These are phyloP conservation scores for Cyclophora albipunctata DNA, from an alignment of 2,888 invertebrate species.

Conservation along the genomic window DNA sequence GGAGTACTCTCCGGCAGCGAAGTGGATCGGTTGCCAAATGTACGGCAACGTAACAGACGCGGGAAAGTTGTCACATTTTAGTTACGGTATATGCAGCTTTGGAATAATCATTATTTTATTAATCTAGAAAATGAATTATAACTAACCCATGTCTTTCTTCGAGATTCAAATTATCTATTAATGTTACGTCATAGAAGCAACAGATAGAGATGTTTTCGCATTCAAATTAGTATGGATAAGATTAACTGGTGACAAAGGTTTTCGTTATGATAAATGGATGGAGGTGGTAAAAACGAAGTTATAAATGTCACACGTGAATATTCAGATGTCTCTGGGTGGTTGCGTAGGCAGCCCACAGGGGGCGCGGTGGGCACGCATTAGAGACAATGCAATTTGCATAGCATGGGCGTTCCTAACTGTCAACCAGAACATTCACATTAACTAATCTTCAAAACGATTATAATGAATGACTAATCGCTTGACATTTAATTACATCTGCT, in stretches of 20 bases:
- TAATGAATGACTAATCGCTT: conserved; percentile 54
- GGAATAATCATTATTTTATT: no score
- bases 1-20: conserved; percentile 2
- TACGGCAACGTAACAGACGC: conserved; percentile 13
- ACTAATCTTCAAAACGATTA: conserved; percentile 48
- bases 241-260: no score
- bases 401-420: conserved; percentile 64
- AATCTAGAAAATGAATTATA: no score
- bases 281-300: conserved; percentile 10
- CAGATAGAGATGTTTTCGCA: no score
- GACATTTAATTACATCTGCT: no score
- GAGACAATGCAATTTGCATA: conserved; percentile 72
- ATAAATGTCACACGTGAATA: conserved; percentile 55
- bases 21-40: conserved; percentile 19
- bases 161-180: no score
- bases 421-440: conserved; percentile 69
- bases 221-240: no score
- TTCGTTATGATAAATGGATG: background rate
- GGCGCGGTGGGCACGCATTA: conserved; percentile 60
- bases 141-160: no score
- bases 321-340: conserved; percentile 55
- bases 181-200: no score
- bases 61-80: background rate
- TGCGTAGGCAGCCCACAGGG: conserved; percentile 55
- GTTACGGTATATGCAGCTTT: no score